A percentile compares a stretch with the other conserved stretches of the same genome.
phyloP scores from a whole-genome alignment of 2,888 invertebrate species.

The Neoscelio sp. region DNA sequence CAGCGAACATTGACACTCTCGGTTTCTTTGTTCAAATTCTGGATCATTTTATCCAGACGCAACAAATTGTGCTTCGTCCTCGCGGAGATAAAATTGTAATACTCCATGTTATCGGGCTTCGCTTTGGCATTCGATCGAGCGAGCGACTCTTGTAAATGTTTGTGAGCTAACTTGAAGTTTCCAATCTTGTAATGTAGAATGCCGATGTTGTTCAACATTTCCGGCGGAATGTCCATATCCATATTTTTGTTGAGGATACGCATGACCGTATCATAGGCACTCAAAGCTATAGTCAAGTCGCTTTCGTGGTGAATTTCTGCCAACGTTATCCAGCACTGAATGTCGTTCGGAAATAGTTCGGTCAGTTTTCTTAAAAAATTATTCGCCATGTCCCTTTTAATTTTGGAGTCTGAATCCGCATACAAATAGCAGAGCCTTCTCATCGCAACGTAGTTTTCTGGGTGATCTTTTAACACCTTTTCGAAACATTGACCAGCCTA shows the following conservation, averaged over 20 bases:
- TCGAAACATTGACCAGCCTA: slow-evolving; percentile 99
- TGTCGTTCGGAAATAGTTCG: slow-evolving; percentile 98
- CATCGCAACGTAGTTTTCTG: slow-evolving; percentile 99
- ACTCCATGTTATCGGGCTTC: too few species aligned
- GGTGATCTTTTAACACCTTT: slow-evolving; percentile 98
- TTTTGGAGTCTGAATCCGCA: slow-evolving; percentile 94
- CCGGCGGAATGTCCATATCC: slow-evolving; percentile 97
- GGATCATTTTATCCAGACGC: too few species aligned
- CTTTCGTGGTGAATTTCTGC: slow-evolving; percentile 99
- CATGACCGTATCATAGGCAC: slow-evolving; percentile 97
- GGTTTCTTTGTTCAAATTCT: too few species aligned
- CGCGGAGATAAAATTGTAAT: too few species aligned
- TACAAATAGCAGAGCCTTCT: slow-evolving; percentile 99
- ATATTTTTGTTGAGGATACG: slow-evolving; percentile 96
- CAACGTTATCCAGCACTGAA: slow-evolving; percentile 99
- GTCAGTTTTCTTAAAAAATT: slow-evolving; percentile 97
- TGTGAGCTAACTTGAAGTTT: too few species aligned
- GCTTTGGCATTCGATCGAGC: too few species aligned
- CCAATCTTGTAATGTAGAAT: slow-evolving; percentile 97
- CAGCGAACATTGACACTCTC: too few species aligned
- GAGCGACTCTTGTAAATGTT: too few species aligned
- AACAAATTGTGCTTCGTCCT: too few species aligned
- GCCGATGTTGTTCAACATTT: slow-evolving; percentile 98
- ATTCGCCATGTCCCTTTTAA: slow-evolving; percentile 96
- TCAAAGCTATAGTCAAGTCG: slow-evolving; percentile 92